Evolutionary conservation across 2,888 invertebrate species (phyloP).

Genomic region (Eugnorisma glareosa): DNA sequence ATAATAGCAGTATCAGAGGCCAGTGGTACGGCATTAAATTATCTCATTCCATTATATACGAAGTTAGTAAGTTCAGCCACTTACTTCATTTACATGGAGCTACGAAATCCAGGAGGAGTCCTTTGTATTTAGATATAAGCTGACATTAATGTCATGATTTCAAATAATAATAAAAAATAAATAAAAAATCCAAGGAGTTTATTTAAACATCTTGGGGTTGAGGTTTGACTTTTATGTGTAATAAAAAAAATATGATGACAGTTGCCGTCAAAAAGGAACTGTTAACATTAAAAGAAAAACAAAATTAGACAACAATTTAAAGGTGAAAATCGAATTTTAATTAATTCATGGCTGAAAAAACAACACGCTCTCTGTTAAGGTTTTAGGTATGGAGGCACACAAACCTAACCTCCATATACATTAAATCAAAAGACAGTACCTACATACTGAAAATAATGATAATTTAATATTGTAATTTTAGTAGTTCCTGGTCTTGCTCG

Average conservation of each 20-base stretch:
- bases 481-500: slow-evolving; percentile 51
- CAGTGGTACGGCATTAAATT: slow-evolving; percentile 69
- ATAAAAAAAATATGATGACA: no score
- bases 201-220: no score
- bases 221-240: no score
- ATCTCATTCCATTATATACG: slow-evolving; percentile 70
- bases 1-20: slow-evolving; percentile 66
- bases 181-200: no score
- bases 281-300: no score
- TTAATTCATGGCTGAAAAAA: not conserved
- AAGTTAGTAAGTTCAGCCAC: slow-evolving; percentile 67
- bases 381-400: not conserved
- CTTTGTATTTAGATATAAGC: not conserved
- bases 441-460: slow-evolving; percentile 31
- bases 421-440: slow-evolving; percentile 20
- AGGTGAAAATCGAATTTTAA: not conserved
- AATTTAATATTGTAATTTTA: slow-evolving; percentile 45
- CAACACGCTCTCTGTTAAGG: not conserved
- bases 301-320: not conserved
- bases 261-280: no score
- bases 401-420: no score
- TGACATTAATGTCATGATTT: not conserved
- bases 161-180: not conserved
- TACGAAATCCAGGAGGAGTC: slow-evolving; percentile 42
- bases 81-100: slow-evolving; percentile 59